Evolutionary conservation across 2,113 vertebrate species (phyloP).

Genomic region (Tamias sibiricus): DNA sequence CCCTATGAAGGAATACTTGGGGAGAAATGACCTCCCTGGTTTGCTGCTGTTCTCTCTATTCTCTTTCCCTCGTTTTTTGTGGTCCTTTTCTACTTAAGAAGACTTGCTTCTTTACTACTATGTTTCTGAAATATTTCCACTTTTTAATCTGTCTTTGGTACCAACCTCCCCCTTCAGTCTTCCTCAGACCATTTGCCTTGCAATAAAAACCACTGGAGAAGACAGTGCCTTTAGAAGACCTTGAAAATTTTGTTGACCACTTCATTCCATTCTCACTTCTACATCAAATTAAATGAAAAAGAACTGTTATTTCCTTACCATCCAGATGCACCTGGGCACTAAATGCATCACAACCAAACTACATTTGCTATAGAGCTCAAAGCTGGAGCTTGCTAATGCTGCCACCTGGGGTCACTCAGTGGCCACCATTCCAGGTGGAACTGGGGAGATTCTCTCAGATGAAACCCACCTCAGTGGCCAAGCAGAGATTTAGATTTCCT

Average conservation of each 20-base stretch:
- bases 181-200: background rate
- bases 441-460: background rate
- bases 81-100: background rate
- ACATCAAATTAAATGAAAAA: background rate
- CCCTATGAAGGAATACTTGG: background rate
- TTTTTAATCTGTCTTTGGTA: background rate
- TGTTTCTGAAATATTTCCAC: background rate
- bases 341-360: background rate
- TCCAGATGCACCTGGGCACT: background rate
- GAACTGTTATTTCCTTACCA: background rate
- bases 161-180: background rate
- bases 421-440: background rate
- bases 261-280: background rate
- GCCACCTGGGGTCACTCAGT: background rate
- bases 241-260: background rate
- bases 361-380: background rate
- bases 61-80: background rate
- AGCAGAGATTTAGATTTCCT: background rate
- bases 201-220: background rate
- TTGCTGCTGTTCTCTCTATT: background rate
- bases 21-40: background rate
- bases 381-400: background rate
- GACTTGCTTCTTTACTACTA: background rate
- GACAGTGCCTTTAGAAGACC: background rate
- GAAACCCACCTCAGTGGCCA: background rate